Evolutionary conservation across 2,797 vertebrate genomes (phyloP).

Genomic region (Melanotaenia boesemani): DNA sequence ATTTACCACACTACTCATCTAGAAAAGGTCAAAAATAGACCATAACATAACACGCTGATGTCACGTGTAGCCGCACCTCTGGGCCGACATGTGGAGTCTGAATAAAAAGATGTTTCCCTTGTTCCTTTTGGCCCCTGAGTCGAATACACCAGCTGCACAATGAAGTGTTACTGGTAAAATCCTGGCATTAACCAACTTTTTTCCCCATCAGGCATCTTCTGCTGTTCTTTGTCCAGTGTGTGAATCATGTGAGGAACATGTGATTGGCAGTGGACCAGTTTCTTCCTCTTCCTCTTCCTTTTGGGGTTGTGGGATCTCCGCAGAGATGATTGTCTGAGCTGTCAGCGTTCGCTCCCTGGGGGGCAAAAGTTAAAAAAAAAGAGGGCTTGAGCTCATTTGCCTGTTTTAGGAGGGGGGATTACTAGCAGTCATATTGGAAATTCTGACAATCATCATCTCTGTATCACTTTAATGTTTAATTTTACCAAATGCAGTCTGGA

Average conservation of each 20-base stretch:
- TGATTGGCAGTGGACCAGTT: slow-evolving; percentile 1
- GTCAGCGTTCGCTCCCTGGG: slow-evolving; percentile 78
- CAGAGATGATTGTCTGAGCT: slow-evolving; percentile 74
- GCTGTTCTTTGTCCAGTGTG: background rate
- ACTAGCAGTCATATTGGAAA: too few relatives aligned
- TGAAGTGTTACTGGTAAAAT: background rate
- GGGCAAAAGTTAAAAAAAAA: slow-evolving; percentile 20
- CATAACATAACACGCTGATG: background rate
- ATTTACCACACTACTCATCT: background rate
- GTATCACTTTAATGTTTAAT: background rate
- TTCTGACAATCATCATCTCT: background rate
- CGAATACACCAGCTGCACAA: background rate
- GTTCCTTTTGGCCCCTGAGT: background rate
- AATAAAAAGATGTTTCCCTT: background rate
- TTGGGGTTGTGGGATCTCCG: slow-evolving; percentile 55
- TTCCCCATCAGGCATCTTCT: slow-evolving; percentile 31
- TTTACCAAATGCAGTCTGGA: background rate
- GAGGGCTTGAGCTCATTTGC: background rate
- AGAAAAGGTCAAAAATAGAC: background rate
- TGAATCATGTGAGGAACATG: slow-evolving; percentile 41
- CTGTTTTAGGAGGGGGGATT: background rate
- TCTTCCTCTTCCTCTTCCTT: slow-evolving; percentile 41
- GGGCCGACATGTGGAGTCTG: background rate
- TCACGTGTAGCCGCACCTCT: background rate
- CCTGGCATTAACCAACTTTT: background rate